These are phyloP conservation scores for Nudaria mundana DNA, from an alignment of 2,888 invertebrate genomes.

Conservation along the genomic window DNA sequence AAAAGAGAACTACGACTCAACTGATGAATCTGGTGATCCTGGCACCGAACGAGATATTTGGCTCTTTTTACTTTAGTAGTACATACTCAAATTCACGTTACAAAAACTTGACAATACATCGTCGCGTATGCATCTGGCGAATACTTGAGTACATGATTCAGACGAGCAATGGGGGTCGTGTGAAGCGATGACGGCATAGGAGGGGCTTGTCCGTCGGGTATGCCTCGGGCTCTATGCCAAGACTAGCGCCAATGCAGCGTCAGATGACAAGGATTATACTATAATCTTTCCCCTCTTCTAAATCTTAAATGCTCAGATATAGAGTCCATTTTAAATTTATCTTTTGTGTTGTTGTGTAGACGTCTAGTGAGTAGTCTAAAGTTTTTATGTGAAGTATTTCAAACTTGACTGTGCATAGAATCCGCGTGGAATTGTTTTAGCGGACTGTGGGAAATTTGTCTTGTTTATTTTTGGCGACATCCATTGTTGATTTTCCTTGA, in stretches of 20 bases:
- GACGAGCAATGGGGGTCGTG: conserved; percentile 55
- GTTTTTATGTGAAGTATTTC: conserved; percentile 66
- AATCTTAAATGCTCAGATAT: conserved; percentile 36
- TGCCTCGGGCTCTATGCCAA: conserved; percentile 71
- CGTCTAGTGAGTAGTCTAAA: conserved; percentile 71
- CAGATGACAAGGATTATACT: conserved; percentile 44
- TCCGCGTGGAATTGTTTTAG: conserved; percentile 47
- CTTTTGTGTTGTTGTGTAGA: conserved; percentile 50
- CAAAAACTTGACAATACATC: conserved; percentile 45
- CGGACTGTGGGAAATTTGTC: conserved; percentile 39
- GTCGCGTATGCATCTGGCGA: conserved; percentile 48
- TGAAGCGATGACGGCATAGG: conserved; percentile 56
- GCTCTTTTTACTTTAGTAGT: conserved; percentile 34
- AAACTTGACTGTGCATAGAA: conserved; percentile 55
- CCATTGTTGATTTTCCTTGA: conserved; percentile 27
- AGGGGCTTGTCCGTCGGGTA: conserved; percentile 53
- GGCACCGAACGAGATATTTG: conserved; percentile 36
- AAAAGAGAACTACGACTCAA: conserved; percentile 26
- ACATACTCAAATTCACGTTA: conserved; percentile 34
- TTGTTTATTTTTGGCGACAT: conserved; percentile 37
- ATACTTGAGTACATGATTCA: conserved; percentile 58
- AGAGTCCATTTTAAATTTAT: conserved; percentile 43
- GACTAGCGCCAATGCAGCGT: conserved; percentile 72
- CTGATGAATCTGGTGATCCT: no score
- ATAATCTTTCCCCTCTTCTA: conserved; percentile 26